A percentile compares a stretch with the other conserved stretches of the same genome.
These are phyloP conservation scores for Melopsittacus undulatus DNA, from an alignment of 2,797 vertebrate species.

Conservation along the genomic window DNA sequence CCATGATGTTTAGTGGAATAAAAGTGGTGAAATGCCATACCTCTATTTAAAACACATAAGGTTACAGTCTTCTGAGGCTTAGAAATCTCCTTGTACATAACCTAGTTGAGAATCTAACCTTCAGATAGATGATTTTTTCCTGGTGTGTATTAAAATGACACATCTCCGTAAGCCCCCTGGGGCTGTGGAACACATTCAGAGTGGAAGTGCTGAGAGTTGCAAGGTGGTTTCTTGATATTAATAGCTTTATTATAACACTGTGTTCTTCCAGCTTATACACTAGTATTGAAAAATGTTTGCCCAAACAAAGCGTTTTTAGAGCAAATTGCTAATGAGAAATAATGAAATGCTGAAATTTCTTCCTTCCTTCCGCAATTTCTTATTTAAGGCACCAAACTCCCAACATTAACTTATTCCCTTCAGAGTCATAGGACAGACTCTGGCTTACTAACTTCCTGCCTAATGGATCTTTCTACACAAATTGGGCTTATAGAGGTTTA, in stretches of 20 bases:
- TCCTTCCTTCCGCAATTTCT: constrained; percentile 54
- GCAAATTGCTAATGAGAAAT: constrained; percentile 34
- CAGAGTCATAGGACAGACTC: constrained; percentile 43
- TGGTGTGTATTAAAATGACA: neutral
- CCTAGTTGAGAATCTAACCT: neutral
- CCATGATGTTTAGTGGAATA: neutral
- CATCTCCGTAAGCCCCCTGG: neutral
- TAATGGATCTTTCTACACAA: constrained; percentile 73
- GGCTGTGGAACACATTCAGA: neutral
- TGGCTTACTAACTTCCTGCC: constrained; percentile 75
- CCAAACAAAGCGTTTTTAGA: constrained; percentile 15
- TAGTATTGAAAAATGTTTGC: neutral
- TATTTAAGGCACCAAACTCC: constrained; percentile 42
- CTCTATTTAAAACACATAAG: neutral
- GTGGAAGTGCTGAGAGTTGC: neutral
- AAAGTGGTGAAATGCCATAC: neutral
- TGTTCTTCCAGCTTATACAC: neutral
- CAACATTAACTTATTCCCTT: constrained; percentile 61
- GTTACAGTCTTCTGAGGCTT: neutral
- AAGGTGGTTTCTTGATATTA: neutral
- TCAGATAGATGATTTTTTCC: neutral
- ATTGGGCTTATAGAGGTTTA: constrained; percentile 64
- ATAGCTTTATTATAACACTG: neutral
- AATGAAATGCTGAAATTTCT: constrained; percentile 55
- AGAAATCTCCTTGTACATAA: neutral